Evolutionary conservation across 2,113 vertebrate species (phyloP).

Genomic region (Cyprinodon tularosa): DNA sequence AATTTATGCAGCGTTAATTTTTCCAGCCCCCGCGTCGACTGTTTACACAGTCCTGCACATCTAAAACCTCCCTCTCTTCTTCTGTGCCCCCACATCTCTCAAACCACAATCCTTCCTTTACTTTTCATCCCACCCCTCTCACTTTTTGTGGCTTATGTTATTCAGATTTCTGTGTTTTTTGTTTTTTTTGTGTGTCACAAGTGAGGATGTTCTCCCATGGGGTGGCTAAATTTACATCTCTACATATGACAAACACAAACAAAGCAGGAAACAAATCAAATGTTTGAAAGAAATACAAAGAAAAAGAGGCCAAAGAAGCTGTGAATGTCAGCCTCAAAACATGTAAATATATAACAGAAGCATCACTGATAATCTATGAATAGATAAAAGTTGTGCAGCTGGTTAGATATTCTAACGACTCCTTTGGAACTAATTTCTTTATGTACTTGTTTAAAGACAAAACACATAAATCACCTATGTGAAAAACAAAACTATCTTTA

Average conservation of each 20-base stretch:
- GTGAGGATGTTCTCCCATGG: conserved; percentile 72
- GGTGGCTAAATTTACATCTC: conserved; percentile 78
- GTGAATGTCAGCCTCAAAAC: conserved; percentile 46
- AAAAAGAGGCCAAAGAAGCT: conserved; percentile 26
- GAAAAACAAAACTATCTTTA: conserved; percentile 10
- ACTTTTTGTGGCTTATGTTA: conserved; percentile 73
- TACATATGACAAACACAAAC: conserved; percentile 78
- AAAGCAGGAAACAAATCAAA: conserved; percentile 76
- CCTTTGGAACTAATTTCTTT: conserved; percentile 1
- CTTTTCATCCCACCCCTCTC: conserved; percentile 46
- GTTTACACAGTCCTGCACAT: conserved; percentile 75
- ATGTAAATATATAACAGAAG: conserved; percentile 16
- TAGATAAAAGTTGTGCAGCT: conserved; percentile 33
- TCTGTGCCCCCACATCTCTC: conserved; percentile 41
- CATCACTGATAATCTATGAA: conserved; percentile 37
- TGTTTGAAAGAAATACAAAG: conserved; percentile 34
- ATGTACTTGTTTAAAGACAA: conserved; percentile 28
- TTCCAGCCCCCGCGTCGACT: conserved; percentile 74
- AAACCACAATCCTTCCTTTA: conserved; percentile 58
- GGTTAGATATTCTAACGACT: conserved; percentile 13
- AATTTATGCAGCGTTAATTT: conserved; percentile 81
- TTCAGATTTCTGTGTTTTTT: conserved; percentile 53
- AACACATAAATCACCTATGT: not conserved
- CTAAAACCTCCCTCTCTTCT: conserved; percentile 69
- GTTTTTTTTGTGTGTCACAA: conserved; percentile 63